Conservation (phyloP, 2,888 invertebrate genomes). For the Bugulina stolonifera region DNA sequence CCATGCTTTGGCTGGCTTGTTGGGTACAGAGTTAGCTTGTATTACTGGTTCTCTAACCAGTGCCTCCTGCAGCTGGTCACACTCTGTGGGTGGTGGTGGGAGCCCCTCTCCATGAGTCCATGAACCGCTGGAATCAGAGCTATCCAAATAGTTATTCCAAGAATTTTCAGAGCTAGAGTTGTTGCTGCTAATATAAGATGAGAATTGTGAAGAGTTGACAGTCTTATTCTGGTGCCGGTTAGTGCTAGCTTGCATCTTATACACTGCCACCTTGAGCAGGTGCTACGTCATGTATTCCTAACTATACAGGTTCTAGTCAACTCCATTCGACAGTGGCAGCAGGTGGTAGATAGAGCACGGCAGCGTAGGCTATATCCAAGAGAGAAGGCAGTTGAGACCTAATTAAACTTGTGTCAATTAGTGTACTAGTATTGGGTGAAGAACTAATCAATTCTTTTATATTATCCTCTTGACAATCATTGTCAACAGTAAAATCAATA, state of each 20-base stretch:
- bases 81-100: background rate
- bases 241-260: background rate
- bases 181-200: background rate
- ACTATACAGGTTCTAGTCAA: too few relatives aligned
- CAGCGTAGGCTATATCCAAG: too few relatives aligned
- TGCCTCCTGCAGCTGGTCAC: background rate
- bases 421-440: too few relatives aligned
- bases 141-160: background rate
- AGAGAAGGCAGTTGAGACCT: too few relatives aligned
- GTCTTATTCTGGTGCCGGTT: background rate
- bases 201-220: background rate
- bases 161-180: background rate
- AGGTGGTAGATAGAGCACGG: too few relatives aligned
- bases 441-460: too few relatives aligned
- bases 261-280: background rate
- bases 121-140: background rate
- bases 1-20: background rate
- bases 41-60: background rate
- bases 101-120: constrained; percentile 1
- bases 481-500: too few relatives aligned
- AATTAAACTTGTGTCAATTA: too few relatives aligned
- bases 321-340: too few relatives aligned
- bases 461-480: too few relatives aligned
- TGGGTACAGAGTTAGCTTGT: background rate
- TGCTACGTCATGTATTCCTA: too few relatives aligned